These are phyloP conservation scores for Zele albiditarsus DNA, from an alignment of 2,888 invertebrate species.

Conservation along the genomic window DNA sequence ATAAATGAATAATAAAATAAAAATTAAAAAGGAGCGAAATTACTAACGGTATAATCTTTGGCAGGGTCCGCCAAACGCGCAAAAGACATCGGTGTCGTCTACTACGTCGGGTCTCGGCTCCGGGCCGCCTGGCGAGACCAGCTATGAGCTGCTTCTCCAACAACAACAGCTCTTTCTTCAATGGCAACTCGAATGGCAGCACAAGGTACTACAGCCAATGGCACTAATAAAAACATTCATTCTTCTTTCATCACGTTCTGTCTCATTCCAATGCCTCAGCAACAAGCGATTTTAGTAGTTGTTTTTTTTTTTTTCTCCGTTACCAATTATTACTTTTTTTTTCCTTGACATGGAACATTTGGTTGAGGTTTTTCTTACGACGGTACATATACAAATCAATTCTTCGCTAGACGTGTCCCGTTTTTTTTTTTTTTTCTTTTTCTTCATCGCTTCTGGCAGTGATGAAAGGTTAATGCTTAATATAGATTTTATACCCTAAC, in stretches of 20 bases:
- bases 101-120: conserved; percentile 69
- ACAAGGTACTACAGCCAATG: conserved; percentile 75
- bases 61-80: conserved; percentile 90
- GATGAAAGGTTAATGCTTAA: conserved; percentile 4
- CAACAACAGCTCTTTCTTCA: conserved; percentile 95
- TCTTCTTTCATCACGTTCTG: background rate
- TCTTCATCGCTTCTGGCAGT: conserved; percentile 21
- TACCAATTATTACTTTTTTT: conserved; percentile 15
- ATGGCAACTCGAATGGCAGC: conserved; percentile 87
- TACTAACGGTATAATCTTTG: conserved; percentile 52
- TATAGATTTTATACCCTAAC: conserved; percentile 7
- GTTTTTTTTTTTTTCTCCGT: conserved; percentile 1
- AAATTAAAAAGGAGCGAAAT: conserved; percentile 49
- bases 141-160: conserved; percentile 92
- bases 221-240: conserved; percentile 14
- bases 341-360: background rate
- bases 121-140: conserved; percentile 80
- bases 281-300: conserved; percentile 2
- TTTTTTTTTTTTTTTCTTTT: conserved; percentile 4
- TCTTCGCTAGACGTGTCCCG: conserved; percentile 14
- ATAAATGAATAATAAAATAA: conserved; percentile 36
- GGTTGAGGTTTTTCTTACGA: background rate
- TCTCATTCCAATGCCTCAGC: conserved; percentile 1
- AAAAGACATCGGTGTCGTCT: conserved; percentile 79
- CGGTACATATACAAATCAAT: background rate